phyloP scores from a whole-genome alignment of 2,888 invertebrate genomes.

The Seira sanloemensis region DNA sequence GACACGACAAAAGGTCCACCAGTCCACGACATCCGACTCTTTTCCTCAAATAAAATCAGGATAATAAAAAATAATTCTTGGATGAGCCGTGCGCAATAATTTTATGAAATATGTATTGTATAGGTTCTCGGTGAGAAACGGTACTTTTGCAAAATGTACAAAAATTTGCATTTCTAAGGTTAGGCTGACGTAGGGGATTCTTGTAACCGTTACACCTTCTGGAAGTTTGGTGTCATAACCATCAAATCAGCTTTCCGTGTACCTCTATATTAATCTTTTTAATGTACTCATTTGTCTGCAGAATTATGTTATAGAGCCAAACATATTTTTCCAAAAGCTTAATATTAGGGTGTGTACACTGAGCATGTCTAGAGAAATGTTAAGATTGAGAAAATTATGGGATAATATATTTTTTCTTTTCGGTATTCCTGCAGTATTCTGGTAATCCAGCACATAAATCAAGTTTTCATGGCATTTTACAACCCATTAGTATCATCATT shows the following conservation, averaged over 20 bases:
- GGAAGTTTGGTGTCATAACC: neutral
- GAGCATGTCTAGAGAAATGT: neutral
- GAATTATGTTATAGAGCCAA: no score
- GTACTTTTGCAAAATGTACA: no score
- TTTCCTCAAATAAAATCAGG: no score
- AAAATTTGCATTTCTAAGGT: no score
- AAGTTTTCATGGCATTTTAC: constrained; percentile 30
- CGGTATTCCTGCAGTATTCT: constrained; percentile 27
- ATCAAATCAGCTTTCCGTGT: neutral
- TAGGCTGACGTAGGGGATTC: no score
- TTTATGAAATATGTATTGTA: no score
- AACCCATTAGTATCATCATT: constrained; percentile 32
- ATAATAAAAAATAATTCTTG: no score
- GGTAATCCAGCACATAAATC: constrained; percentile 50
- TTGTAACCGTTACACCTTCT: no score
- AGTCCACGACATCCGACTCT: no score
- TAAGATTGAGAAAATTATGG: neutral
- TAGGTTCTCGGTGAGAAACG: no score
- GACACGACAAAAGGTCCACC: no score
- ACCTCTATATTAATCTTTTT: neutral
- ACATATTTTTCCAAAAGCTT: neutral
- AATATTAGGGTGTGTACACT: neutral
- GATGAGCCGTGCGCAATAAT: no score
- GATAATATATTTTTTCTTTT: neutral
- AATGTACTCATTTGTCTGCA: neutral